Evolutionary conservation across 1,140 invertebrate genomes (phyloP).

Genomic region (Drosophila punjabiensis): DNA sequence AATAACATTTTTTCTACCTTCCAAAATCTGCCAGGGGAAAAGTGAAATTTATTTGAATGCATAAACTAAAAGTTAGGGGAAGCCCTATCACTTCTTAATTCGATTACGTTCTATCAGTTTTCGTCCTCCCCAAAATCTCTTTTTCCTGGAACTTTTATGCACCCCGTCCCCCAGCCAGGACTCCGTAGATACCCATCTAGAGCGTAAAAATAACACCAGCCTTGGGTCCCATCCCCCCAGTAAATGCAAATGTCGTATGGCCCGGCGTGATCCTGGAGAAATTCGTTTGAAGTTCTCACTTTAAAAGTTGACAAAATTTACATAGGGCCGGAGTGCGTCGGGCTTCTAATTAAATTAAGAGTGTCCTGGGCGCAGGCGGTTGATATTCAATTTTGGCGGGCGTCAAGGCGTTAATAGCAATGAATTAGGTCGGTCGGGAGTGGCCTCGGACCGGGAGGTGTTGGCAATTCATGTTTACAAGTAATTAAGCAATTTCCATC

Average conservation of each 20-base stretch:
- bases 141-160: slow-evolving; percentile 1
- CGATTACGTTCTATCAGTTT: slow-evolving; percentile 25
- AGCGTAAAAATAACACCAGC: slow-evolving; percentile 39
- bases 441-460: slow-evolving; percentile 48
- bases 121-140: slow-evolving; percentile 22
- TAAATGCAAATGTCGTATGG: slow-evolving; percentile 70
- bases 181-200: slow-evolving; percentile 27
- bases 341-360: slow-evolving; percentile 78
- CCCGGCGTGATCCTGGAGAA: slow-evolving; percentile 35
- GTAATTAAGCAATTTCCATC: slow-evolving; percentile 78
- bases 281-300: slow-evolving; percentile 77
- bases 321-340: slow-evolving; percentile 48
- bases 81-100: slow-evolving; percentile 21
- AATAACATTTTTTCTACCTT: not conserved
- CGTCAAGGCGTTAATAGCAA: slow-evolving; percentile 79
- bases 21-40: not conserved
- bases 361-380: slow-evolving; percentile 63
- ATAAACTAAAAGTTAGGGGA: slow-evolving; percentile 10
- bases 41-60: slow-evolving; percentile 1
- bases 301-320: slow-evolving; percentile 76
- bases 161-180: not conserved
- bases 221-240: not conserved
- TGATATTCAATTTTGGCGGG: slow-evolving; percentile 69
- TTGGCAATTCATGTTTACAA: slow-evolving; percentile 83
- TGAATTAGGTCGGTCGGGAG: slow-evolving; percentile 66